phyloP scores from a whole-genome alignment of 2,797 vertebrate genomes.

The Pantherophis alleghaniensis region DNA sequence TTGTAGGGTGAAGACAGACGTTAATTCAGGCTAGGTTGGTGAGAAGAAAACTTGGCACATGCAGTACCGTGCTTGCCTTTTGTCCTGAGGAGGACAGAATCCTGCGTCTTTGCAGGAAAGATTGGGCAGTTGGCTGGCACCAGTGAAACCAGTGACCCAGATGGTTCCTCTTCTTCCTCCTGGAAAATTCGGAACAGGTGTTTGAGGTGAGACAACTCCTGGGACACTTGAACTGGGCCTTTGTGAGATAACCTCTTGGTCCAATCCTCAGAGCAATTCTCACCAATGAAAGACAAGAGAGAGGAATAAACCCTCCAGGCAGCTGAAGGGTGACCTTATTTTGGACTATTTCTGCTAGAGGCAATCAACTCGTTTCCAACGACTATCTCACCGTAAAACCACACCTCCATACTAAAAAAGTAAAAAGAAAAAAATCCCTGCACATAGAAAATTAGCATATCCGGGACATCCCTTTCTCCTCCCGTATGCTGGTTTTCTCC shows the following conservation, averaged over 20 bases:
- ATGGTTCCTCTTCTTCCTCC: neutral
- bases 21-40: neutral
- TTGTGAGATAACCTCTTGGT: too few species aligned
- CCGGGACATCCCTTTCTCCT: neutral
- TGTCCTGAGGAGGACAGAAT: neutral
- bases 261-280: neutral
- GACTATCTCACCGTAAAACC: neutral
- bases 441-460: neutral
- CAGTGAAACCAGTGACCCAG: neutral
- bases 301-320: neutral
- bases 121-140: neutral
- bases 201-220: neutral
- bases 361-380: neutral
- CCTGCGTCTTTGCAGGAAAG: neutral
- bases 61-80: neutral
- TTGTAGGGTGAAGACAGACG: slow-evolving; percentile 11
- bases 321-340: neutral
- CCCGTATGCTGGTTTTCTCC: neutral
- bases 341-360: neutral
- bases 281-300: neutral
- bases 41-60: neutral
- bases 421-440: neutral
- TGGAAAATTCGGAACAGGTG: neutral
- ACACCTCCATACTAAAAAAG: neutral
- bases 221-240: neutral